Evolutionary conservation across 2,888 invertebrate species (phyloP).

Genomic region (Thumatha senex): DNA sequence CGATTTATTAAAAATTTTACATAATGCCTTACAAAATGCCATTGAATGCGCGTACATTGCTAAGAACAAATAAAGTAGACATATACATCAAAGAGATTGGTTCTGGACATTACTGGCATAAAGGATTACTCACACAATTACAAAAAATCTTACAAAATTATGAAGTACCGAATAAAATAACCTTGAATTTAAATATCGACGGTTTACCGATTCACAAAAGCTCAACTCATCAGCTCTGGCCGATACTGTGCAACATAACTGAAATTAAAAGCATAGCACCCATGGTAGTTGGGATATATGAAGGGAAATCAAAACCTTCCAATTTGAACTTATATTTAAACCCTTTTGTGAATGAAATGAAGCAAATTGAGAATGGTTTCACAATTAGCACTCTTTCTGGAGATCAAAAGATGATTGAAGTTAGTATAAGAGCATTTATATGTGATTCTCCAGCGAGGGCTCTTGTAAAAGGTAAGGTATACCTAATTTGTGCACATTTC

Average conservation of each 20-base stretch:
- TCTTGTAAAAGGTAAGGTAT: slow-evolving; percentile 3
- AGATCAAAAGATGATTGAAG: slow-evolving; percentile 5
- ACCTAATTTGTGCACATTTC: too few relatives aligned
- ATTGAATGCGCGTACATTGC: slow-evolving; percentile 3
- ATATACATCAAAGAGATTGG: slow-evolving; percentile 2
- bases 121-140: slow-evolving; percentile 18
- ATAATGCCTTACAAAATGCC: not conserved
- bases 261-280: slow-evolving; percentile 1
- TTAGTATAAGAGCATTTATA: slow-evolving; percentile 12
- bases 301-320: slow-evolving; percentile 6
- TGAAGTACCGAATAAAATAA: slow-evolving; percentile 3
- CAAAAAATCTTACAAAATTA: slow-evolving; percentile 2
- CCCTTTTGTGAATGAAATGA: slow-evolving; percentile 6
- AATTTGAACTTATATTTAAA: slow-evolving; percentile 1
- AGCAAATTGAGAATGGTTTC: not conserved
- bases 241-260: slow-evolving; percentile 8
- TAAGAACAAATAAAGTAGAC: slow-evolving; percentile 2
- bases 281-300: slow-evolving; percentile 7
- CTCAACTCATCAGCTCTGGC: slow-evolving; percentile 12
- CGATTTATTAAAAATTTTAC: slow-evolving; percentile 1
- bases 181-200: slow-evolving; percentile 7
- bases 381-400: not conserved
- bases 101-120: slow-evolving; percentile 22
- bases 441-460: slow-evolving; percentile 13
- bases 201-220: slow-evolving; percentile 19